A percentile compares a stretch with the other conserved stretches of the same genome.
These are phyloP conservation scores for Ursus arctos DNA, from an alignment of 2,113 vertebrate species.

Conservation along the genomic window DNA sequence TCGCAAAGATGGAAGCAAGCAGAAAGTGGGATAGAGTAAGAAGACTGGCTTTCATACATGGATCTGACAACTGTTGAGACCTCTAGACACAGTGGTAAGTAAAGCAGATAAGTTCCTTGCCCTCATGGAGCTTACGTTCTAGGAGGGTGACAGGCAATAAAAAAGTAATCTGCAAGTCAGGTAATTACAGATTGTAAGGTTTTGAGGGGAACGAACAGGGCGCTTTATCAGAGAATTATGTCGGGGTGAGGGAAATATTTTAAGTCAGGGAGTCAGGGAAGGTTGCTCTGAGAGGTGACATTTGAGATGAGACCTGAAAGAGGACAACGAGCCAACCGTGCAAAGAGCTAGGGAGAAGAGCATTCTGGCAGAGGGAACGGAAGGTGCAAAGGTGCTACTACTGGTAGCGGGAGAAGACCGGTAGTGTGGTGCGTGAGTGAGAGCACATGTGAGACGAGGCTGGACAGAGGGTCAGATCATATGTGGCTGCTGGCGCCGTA, in stretches of 20 bases:
- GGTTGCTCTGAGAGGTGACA: not conserved
- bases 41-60: not conserved
- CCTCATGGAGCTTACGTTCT: not conserved
- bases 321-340: not conserved
- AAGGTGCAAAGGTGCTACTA: not conserved
- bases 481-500: not conserved
- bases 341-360: constrained; percentile 8
- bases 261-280: not conserved
- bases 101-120: not conserved
- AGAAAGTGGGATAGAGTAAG: not conserved
- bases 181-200: not conserved
- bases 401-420: not conserved
- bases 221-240: not conserved
- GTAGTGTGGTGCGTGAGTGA: not conserved
- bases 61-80: not conserved
- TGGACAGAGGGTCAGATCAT: not conserved
- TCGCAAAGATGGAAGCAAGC: constrained; percentile 7
- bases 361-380: not conserved
- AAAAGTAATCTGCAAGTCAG: not conserved
- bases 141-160: not conserved
- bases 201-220: not conserved
- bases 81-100: not conserved
- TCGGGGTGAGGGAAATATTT: not conserved
- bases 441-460: not conserved
- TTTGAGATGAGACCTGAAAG: not conserved